phyloP scores from a whole-genome alignment of 2,797 vertebrate genomes.

The Salmo trutta region DNA sequence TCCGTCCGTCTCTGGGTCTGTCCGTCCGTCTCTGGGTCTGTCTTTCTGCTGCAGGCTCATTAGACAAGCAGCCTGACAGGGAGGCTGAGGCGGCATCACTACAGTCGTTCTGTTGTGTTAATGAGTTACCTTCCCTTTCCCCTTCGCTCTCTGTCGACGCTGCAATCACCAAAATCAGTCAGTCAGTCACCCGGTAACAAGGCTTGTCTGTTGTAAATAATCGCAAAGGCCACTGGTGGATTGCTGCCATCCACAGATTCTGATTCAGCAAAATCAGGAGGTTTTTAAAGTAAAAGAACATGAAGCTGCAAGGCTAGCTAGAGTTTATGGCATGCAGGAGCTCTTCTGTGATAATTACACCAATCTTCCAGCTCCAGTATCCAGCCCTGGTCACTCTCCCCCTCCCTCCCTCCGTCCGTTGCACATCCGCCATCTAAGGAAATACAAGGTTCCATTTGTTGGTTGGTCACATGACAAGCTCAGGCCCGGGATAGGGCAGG shows the following conservation, averaged over 20 bases:
- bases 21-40: not conserved
- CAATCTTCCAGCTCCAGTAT: constrained; percentile 19
- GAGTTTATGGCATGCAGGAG: not conserved
- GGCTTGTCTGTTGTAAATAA: constrained; percentile 37
- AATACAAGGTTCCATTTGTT: constrained; percentile 58
- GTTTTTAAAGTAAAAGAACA: too few species aligned
- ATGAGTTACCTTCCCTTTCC: constrained; percentile 66
- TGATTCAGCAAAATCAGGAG: not conserved
- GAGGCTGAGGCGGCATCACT: not conserved
- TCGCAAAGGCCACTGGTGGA: constrained; percentile 56
- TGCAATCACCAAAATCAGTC: constrained; percentile 1
- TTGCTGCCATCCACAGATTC: constrained; percentile 21
- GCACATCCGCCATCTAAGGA: constrained; percentile 44
- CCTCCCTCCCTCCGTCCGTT: constrained; percentile 31
- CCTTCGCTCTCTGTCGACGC: constrained; percentile 21
- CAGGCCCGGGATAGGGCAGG: constrained; percentile 1
- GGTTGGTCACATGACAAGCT: constrained; percentile 56
- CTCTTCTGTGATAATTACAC: constrained; percentile 20
- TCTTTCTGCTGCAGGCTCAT: constrained; percentile 28
- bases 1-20: too few species aligned
- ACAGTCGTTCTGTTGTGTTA: constrained; percentile 48
- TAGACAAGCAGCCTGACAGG: constrained; percentile 26
- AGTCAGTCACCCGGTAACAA: constrained; percentile 9
- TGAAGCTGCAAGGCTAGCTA: not conserved
- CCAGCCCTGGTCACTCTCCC: constrained; percentile 24